Base-by-base conservation (phyloP, 2,888 invertebrate genomes). In the Caenorhabditis sulstoni region DNA sequence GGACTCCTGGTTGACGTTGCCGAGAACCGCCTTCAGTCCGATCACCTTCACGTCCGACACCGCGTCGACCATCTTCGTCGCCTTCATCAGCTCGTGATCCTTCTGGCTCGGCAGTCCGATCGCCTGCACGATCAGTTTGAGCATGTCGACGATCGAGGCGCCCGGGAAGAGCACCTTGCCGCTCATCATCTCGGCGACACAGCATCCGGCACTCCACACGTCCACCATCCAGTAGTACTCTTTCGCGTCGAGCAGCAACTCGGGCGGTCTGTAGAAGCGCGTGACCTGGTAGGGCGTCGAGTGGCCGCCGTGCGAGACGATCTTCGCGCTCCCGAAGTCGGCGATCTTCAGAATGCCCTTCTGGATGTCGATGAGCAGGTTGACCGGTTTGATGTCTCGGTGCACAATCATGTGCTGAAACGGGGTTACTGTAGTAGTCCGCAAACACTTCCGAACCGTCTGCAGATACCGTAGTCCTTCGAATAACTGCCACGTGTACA, bases 401-500 rank as follows among this genome's bases (percentile, higher is more conserved):
- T 83, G 83, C 7, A 73, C 79, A 14, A 83, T 79, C 58, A 74
- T 64, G 37, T 83, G 81, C n/a, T n/a, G n/a, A n/a, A n/a, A n/a
- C n/a, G n/a, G n/a, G n/a, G n/a, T n/a, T n/a, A n/a, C n/a, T n/a
- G n/a, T n/a, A n/a, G n/a, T n/a, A n/a, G n/a, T n/a, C n/a, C n/a
- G n/a, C n/a, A n/a, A n/a, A n/a, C n/a, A n/a, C n/a, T n/a, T n/a
- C n/a, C n/a, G n/a, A n/a, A n/a, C n/a, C 53, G 66, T 49, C 23
- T 81, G 65, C 35, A 87, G 64, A 58, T 85, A 84, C 35, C 80
- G 73, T 41, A 86, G 71, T 44, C 86, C 87, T 61, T 85, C 82
- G 74, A 87, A 87, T 20, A 87, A 44, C 67, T 87, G 87, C 86
- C 87, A 87, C n/a, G 85, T 79, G 66, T 87, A 87, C 9, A 87